Conservation (phyloP, 2,888 invertebrate genomes). For the Tetragnatha montana region DNA sequence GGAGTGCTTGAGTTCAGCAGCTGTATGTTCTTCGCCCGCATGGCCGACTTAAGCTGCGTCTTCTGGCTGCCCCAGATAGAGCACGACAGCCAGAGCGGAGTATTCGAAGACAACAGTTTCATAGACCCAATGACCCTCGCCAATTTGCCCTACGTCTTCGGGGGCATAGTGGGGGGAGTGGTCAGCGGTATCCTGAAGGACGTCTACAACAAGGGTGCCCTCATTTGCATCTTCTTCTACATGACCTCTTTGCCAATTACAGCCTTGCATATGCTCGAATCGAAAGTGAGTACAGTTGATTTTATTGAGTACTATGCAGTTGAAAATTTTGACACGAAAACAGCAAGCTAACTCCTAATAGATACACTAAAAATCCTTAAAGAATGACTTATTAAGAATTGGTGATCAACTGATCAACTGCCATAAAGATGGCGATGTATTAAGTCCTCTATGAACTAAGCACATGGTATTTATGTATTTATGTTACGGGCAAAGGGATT, state of each 20-base stretch:
- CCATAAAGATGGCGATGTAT: too few relatives aligned
- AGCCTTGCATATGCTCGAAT: not conserved
- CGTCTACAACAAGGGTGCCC: conserved; percentile 85
- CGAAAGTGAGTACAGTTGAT: too few relatives aligned
- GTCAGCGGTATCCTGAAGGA: conserved; percentile 90
- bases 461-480: too few relatives aligned
- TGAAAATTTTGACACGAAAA: too few relatives aligned
- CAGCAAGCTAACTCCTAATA: too few relatives aligned
- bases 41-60: conserved; percentile 96
- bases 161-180: conserved; percentile 84
- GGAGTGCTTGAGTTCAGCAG: conserved; percentile 94
- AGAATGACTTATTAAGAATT: too few relatives aligned
- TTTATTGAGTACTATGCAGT: too few relatives aligned
- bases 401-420: too few relatives aligned
- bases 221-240: conserved; percentile 89
- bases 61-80: conserved; percentile 93
- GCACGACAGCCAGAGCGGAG: conserved; percentile 78
- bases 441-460: too few relatives aligned
- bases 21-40: conserved; percentile 94
- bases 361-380: too few relatives aligned
- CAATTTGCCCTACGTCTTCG: too few relatives aligned
- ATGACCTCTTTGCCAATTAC: conserved; percentile 83
- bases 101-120: conserved; percentile 74
- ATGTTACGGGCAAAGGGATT: too few relatives aligned
- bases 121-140: conserved; percentile 74